Evolutionary conservation across 2,888 invertebrate genomes (phyloP).

Genomic region (Nemurella pictetii): DNA sequence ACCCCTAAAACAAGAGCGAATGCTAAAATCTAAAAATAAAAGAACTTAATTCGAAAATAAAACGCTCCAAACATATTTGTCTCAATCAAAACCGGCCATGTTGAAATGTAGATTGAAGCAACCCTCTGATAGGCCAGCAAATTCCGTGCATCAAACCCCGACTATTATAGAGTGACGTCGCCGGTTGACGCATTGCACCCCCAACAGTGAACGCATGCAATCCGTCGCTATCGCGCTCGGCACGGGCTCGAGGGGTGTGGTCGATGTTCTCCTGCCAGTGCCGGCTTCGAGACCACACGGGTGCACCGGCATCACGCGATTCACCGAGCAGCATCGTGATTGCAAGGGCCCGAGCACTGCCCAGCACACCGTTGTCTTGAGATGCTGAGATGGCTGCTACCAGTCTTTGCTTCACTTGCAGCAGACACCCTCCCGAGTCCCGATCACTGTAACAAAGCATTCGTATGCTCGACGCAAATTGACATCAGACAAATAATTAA

Average conservation of each 20-base stretch:
- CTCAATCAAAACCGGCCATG: slow-evolving; percentile 27
- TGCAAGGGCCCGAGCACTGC: no score
- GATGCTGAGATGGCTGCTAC: background rate
- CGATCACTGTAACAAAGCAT: background rate
- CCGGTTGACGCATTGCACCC: slow-evolving; percentile 6
- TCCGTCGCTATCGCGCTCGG: background rate
- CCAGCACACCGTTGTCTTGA: background rate
- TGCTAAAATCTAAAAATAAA: background rate
- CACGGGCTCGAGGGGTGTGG: slow-evolving; percentile 15
- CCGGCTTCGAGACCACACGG: slow-evolving; percentile 30
- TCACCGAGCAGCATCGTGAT: background rate
- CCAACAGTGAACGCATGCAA: background rate
- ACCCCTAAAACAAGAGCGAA: background rate
- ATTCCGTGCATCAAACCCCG: background rate
- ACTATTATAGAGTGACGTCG: slow-evolving; percentile 9
- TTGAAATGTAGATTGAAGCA: slow-evolving; percentile 25
- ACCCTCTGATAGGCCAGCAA: slow-evolving; percentile 18
- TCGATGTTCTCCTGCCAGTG: background rate
- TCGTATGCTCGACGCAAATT: background rate
- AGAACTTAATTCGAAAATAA: slow-evolving; percentile 5
- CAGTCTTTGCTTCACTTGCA: background rate
- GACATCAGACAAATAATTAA: background rate
- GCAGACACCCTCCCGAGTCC: background rate
- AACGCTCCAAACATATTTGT: background rate
- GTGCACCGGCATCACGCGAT: background rate